Conservation (phyloP, 2,113 vertebrate species). For the Procavia capensis region DNA sequence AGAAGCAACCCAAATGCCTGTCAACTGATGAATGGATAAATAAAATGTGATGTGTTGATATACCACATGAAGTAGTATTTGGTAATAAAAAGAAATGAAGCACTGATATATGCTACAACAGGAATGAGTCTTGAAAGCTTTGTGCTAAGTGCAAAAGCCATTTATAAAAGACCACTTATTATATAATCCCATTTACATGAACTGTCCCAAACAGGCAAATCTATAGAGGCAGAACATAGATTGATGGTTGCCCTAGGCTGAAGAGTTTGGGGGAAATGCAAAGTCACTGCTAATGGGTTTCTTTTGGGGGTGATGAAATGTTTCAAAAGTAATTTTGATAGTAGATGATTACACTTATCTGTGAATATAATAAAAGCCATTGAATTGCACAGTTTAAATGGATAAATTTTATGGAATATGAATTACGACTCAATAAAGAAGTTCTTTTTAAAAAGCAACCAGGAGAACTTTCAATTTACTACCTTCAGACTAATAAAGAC, state of each 20-base stretch:
- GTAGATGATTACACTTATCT: neutral
- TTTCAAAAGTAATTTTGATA: neutral
- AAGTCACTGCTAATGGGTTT: neutral
- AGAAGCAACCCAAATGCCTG: neutral
- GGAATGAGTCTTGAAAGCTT: neutral
- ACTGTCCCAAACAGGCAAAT: neutral
- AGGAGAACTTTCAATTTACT: neutral
- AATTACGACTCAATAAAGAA: neutral
- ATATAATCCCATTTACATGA: neutral
- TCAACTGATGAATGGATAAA: too few species aligned
- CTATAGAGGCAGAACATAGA: neutral
- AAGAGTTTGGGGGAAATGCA: neutral
- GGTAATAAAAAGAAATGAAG: neutral
- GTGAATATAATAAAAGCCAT: neutral
- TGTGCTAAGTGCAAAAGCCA: neutral
- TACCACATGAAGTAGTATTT: neutral
- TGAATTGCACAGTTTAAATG: neutral
- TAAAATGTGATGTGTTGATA: neutral
- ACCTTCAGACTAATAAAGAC: constrained; percentile 1
- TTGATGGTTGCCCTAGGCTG: neutral
- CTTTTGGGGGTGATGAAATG: neutral
- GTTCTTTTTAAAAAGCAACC: neutral
- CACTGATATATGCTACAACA: neutral
- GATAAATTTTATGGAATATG: neutral
- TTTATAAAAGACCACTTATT: neutral